A percentile compares a stretch with the other conserved stretches of the same genome.
These are phyloP conservation scores for Heliothis peltigera DNA, from an alignment of 2,888 invertebrate genomes.

Conservation along the genomic window DNA sequence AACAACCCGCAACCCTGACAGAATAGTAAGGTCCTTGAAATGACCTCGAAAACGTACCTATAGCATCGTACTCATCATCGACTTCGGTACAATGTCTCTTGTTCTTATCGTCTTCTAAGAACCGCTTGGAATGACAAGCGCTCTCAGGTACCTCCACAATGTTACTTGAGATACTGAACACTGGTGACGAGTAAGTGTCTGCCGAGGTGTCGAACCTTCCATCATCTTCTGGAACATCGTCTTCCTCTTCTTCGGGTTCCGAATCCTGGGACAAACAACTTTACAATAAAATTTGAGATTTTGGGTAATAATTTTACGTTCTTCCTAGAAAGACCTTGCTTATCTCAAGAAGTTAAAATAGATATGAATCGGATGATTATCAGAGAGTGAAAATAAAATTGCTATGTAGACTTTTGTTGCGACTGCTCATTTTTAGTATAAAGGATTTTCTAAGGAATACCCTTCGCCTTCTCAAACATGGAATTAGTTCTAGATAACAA, in stretches of 20 bases:
- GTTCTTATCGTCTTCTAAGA: constrained; percentile 70
- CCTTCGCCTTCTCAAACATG: neutral
- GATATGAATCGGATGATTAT: too few relatives aligned
- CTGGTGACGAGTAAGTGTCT: constrained; percentile 46
- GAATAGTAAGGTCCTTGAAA: too few relatives aligned
- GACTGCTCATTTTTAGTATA: neutral
- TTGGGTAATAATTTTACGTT: too few relatives aligned
- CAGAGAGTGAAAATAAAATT: too few relatives aligned
- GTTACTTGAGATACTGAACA: constrained; percentile 47
- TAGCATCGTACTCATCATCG: constrained; percentile 85
- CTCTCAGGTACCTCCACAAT: constrained; percentile 65
- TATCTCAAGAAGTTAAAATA: too few relatives aligned
- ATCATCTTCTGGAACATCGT: constrained; percentile 49
- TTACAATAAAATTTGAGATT: too few relatives aligned
- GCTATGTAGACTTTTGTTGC: too few relatives aligned
- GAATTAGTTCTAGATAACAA: constrained; percentile 3
- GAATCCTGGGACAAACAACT: constrained; percentile 65
- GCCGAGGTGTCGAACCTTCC: constrained; percentile 34
- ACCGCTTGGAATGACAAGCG: constrained; percentile 33
- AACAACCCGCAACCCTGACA: too few relatives aligned
- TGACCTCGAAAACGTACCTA: constrained; percentile 68
- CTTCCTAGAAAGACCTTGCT: too few relatives aligned
- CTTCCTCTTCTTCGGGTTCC: constrained; percentile 64
- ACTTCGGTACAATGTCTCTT: constrained; percentile 77
- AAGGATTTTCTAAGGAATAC: neutral